A percentile compares a stretch with the other conserved stretches of the same genome.
Evolutionary conservation across 2,888 invertebrate genomes (phyloP).

Genomic region (Lordiphosa fenestrarum): DNA sequence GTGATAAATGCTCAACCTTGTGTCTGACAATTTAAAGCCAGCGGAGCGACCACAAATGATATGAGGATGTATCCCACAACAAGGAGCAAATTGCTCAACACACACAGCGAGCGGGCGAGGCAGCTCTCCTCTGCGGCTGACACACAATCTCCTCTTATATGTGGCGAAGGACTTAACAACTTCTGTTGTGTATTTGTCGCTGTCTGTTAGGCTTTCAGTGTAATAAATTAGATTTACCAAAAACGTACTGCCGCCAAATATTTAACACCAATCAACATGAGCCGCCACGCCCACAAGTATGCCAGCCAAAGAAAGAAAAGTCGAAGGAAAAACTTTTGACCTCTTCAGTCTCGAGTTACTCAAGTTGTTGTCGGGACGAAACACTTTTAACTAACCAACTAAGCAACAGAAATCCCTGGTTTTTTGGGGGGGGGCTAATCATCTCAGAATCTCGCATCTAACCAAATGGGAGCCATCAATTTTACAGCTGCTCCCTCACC

Average conservation of each 20-base stretch:
- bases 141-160: slow-evolving; percentile 20
- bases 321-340: slow-evolving; percentile 55
- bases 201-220: slow-evolving; percentile 55
- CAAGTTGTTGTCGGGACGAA: slow-evolving; percentile 45
- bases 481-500: slow-evolving; percentile 32
- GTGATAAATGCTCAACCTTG: slow-evolving; percentile 26
- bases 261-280: slow-evolving; percentile 68
- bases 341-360: slow-evolving; percentile 58
- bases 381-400: slow-evolving; percentile 71
- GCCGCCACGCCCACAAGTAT: slow-evolving; percentile 12
- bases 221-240: slow-evolving; percentile 70
- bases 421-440: slow-evolving; percentile 19
- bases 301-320: slow-evolving; percentile 12
- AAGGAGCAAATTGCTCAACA: slow-evolving; percentile 52
- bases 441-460: slow-evolving; percentile 36
- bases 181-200: slow-evolving; percentile 24
- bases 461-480: slow-evolving; percentile 58
- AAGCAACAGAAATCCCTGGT: slow-evolving; percentile 10
- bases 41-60: slow-evolving; percentile 38
- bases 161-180: slow-evolving; percentile 7
- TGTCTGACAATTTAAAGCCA: slow-evolving; percentile 19
- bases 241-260: slow-evolving; percentile 62
- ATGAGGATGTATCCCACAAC: slow-evolving; percentile 55
- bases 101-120: slow-evolving; percentile 2
- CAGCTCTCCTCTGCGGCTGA: slow-evolving; percentile 5